Evolutionary conservation across 2,888 invertebrate species (phyloP), one percentile per base, ranked within the genome.

Genomic region (Dasypogon diadema): DNA sequence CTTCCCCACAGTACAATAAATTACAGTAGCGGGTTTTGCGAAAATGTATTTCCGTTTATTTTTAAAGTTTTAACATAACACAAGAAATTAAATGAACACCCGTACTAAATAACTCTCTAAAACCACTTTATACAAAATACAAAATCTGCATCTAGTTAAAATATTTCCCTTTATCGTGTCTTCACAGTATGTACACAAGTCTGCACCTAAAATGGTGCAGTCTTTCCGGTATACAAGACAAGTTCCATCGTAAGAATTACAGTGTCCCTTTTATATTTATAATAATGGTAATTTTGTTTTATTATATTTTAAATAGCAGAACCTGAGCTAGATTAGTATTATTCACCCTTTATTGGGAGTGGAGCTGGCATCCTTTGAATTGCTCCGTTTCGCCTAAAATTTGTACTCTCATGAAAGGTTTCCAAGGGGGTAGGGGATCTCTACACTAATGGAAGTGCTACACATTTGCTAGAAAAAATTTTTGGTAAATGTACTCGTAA

Each of bases 91-190:
- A 65, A 65, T 22, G 48, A 46, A 65, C 63, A 65, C 48, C 65
- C 46, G 65, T 46, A 65, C 46, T 65, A 65, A 65, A 65, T 65
- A 65, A 65, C 65, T 65, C 24, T 65, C 46, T 65, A 65, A 65
- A 65, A 65, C 65, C 24, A 37, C 24, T 65, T 65, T 48, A 65
- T 65, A 65, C 46, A 65, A 65, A 65, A 65, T 65, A 65, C 65
- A 65, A 65, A 65, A 65, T 56, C 14, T 48, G 48, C n/a, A 46
- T 65, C 65, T 65, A 65, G 24, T 48, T 65, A 65, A 65, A 65
- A 65, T 65, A 65, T 65, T 42, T 51, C 21, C 51, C 51, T 21
- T 51, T 21, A 14, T 21, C 14, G n/a, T 51, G 51, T 51, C 51
- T 6, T 51, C 21, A 42, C 42, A 42, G 6, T 51, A 51, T 51